Evolutionary conservation across 2,797 vertebrate species (phyloP), one percentile per base, ranked within the genome.

Genomic region (Adrianichthys oophorus): DNA sequence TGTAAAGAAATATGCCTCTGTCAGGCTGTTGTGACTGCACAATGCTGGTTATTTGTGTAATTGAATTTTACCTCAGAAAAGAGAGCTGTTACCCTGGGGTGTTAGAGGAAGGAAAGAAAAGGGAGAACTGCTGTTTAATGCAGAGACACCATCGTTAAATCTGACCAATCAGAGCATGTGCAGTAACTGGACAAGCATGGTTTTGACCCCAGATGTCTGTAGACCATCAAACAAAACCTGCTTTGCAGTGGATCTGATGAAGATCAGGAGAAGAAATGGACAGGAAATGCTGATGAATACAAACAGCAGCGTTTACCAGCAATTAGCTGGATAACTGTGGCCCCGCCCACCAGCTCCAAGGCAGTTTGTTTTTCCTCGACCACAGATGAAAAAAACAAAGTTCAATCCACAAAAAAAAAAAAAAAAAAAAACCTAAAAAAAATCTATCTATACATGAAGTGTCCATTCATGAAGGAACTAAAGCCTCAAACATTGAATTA

Each of bases 41-140:
- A 61, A 14, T 57, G 37, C 41, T 53, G 65, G 56, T 37, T 62
- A 41, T 60, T 21, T 48, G 43, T 61, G 21, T 79, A 78, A 75
- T 69, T 80, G 66, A 78, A 80, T 80, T 72, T 65, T 62, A 51
- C 66, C 47, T 65, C 74, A 52, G 43, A 74, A 68, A 72, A 65
- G 26, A 70, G 71, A 50, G 53, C 71, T 53, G 53, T 73, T 59
- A 71, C 66, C 69, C 74, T 59, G 62, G 56, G 68, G 52, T 51
- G 44, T 74, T 41, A 65, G 59, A 60, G 52, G 61, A 62, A 49
- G 49, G 70, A 66, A 8, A 17, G 29, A 26, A 17, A 32, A 16
- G 21, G 7, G 47, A 13, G 42, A 44, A 56, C 24, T 50, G 60
- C 53, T 44, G 54, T 26, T 17, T 26, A 56, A 48, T 24, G 2